Evolutionary conservation across 1,140 invertebrate genomes (phyloP), one percentile per base, ranked within the genome.

Genomic region (Holotrichia oblita): DNA sequence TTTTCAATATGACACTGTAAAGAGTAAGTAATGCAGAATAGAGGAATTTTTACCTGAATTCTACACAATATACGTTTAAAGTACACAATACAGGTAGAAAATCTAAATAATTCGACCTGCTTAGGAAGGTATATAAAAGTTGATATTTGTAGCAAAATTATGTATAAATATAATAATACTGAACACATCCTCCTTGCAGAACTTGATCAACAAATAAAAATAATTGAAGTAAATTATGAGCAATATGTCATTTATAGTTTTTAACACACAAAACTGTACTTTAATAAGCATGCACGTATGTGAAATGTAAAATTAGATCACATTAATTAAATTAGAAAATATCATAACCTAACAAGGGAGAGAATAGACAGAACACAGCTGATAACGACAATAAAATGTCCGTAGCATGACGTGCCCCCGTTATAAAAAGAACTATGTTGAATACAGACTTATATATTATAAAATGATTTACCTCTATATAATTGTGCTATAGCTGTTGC

Each of bases 401-500:
- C 41, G 77, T 48, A 77, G 9, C 14, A 6, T 20, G 61, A 64
- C 20, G 72, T 73, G 72, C 72, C 14, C n/a, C 40, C 10, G 14
- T 20, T 40, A 73, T 40, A 40, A 73, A 73, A 40, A 73, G 6
- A 64, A 22, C 27, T 3, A 8, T 40, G 40, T 73, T 40, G 40
- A 22, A 40, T 40, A 9, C 40, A n/a, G 14, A 40, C 34, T n/a
- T 41, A 6, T 27, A 82, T 64, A 10, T 64, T 9, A 64, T 93
- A 87, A 95, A 95, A 77, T 95, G 89, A n/a, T n/a, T n/a, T n/a
- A n/a, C n/a, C n/a, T n/a, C n/a, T n/a, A n/a, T n/a, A n/a, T n/a
- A n/a, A n/a, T 86, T 95, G 93, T 84, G 94, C 94, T 85, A 95
- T 92, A 81, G 93, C 90, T 74, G 93, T 93, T 72, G 94, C 94